Base-by-base conservation (phyloP, 2,113 vertebrate species). In the Orientallactaga bullata region DNA sequence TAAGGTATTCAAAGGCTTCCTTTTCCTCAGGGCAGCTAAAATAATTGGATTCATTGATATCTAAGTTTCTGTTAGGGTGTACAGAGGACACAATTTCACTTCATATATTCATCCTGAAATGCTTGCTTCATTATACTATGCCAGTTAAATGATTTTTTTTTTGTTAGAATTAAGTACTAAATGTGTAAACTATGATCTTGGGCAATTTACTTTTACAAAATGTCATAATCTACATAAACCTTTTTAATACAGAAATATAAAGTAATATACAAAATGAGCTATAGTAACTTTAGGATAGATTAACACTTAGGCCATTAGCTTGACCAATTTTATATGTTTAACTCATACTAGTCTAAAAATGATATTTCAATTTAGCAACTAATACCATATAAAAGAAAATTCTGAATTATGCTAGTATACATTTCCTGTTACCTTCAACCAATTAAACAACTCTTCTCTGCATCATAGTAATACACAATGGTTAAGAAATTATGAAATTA, bases 1-100 rank as follows among this genome's bases (percentile, higher is more conserved):
- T 83, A 86, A 91, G 87, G 89, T 96, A 95, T 95, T 95, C 91
- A 96, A 94, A 96, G 76, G 55, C 37, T 91, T 91, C 51, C 42
- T 94, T 90, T 92, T 90, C 89, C 95, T 83, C 65, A 60, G 86
- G 93, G 76, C 80, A 93, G 23, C 30, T 82, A 78, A 68, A 77
- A 72, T 96, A 94, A 95, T 95, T 93, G 80, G 79, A 89, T 96
- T 90, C 72, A 72, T 61, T 28, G 37, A 16, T 87, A 91, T 95
- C 63, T 94, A 72, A 91, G 60, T 93, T 58, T 78, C 77, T 61
- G 20, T 72, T 24, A 81, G 51, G 28, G 85, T 47, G 11, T 86
- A 81, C 28, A 85, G 61, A 78, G 61, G 61, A 90, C 79, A 61
- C 76, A 91, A 72, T 89, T 86, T 80, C 74, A 88, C 32, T 88